These are phyloP conservation scores for Apodemus speciosus DNA, from an alignment of 2,113 vertebrate genomes.

Conservation along the genomic window DNA sequence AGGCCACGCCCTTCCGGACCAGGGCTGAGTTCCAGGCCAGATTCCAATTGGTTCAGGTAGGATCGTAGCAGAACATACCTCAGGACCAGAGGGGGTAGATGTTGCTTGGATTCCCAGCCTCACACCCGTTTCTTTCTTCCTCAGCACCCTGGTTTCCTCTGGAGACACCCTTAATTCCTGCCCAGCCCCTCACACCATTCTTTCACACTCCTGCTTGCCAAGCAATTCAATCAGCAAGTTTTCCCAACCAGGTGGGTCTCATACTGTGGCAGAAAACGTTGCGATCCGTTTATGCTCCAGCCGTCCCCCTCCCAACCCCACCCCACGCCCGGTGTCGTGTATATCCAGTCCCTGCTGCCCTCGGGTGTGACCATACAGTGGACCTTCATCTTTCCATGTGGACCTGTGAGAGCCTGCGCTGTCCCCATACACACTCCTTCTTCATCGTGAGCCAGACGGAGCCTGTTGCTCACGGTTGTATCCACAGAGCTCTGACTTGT, in stretches of 20 bases:
- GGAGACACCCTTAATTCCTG: not conserved
- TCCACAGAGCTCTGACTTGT: not conserved
- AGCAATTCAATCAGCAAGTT: not conserved
- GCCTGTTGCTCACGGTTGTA: not conserved
- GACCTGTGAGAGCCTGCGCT: accelerated
- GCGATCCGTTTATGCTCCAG: not conserved
- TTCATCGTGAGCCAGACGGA: not conserved
- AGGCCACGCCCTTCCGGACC: not conserved
- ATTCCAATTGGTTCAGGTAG: not conserved
- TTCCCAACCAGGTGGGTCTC: not conserved
- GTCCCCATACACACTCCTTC: not conserved
- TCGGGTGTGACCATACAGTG: accelerated
- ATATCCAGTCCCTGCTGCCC: accelerated
- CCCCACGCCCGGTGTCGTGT: accelerated
- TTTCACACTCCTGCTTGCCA: not conserved
- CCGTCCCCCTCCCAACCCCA: too few species aligned
- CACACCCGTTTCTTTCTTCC: not conserved
- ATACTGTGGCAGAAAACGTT: too few species aligned
- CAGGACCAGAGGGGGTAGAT: accelerated
- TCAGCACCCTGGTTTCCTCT: not conserved
- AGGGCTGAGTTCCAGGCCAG: not conserved
- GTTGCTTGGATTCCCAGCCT: not conserved
- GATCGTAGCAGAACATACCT: accelerated
- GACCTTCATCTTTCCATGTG: accelerated
- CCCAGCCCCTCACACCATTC: too few species aligned